Conservation (phyloP, 2,113 vertebrate genomes). For the Anoura caudifer region DNA sequence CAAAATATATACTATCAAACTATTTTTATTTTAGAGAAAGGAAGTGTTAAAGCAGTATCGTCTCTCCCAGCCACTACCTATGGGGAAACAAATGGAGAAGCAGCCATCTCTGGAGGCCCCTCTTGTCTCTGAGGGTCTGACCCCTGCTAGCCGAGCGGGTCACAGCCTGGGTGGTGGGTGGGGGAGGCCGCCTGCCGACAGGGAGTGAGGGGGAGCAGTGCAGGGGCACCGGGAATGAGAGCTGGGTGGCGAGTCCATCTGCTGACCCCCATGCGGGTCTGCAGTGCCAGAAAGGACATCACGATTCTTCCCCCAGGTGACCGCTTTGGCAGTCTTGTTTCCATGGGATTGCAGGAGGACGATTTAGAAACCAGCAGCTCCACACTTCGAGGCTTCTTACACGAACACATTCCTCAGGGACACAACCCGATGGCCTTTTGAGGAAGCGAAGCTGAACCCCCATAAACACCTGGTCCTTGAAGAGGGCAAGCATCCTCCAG, state of each 20-base stretch:
- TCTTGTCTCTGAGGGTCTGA: background rate
- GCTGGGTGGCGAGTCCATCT: background rate
- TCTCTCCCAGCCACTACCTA: background rate
- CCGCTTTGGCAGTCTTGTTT: background rate
- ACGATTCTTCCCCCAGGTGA: background rate
- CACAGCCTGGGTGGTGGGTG: background rate
- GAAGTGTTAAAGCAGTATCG: conserved; percentile 21
- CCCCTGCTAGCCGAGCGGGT: background rate
- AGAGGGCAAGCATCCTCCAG: background rate
- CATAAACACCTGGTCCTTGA: background rate
- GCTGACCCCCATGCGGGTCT: background rate
- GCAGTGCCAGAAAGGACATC: fast-evolving
- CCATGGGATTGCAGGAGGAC: background rate
- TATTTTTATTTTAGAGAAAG: conserved; percentile 64
- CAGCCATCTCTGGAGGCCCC: background rate
- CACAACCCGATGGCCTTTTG: background rate
- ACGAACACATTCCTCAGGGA: background rate
- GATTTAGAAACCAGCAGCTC: background rate
- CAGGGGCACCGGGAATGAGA: background rate
- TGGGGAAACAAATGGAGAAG: background rate
- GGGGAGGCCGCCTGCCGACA: fast-evolving
- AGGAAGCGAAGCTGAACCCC: background rate
- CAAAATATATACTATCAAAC: conserved; percentile 77
- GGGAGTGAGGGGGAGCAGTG: background rate
- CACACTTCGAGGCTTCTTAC: background rate